Base-by-base conservation (phyloP, 2,888 invertebrate genomes). In the Leucoma salicis region DNA sequence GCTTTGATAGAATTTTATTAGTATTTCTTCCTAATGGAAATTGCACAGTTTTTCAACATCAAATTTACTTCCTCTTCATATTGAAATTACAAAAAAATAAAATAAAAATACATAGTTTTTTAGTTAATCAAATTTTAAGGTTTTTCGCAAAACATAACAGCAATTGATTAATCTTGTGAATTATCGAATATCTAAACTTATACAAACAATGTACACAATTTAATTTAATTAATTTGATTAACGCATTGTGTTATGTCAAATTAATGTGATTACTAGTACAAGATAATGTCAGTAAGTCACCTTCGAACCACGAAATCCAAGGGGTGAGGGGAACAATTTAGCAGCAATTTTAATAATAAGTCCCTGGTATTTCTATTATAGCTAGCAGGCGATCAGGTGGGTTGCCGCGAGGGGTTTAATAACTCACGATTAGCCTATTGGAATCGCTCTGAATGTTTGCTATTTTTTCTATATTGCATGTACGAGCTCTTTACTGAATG, bases 311-410 rank as follows among this genome's bases (percentile, higher is more conserved):
- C 80, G 74, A 85, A 84, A 78, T 76, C 74, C 74, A 74, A 83
- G 85, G 85, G 85, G 79, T 58, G 82, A 72, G 78, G 82, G 80
- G 85, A 86, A 72, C 86, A 86, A 87, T 88, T 85, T 86, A 86
- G 82, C 85, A 90, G 90, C 88, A 90, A 90, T 90, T 90, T 90
- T 90, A 90, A 90, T 90, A 90, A 90, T 90, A 90, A 90, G 88
- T 84, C 85, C 78, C 75, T 68, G 90, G 90, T 78, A 90, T 90
- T 90, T 87, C 89, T 89, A 89, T 90, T 89, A 90, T 86, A 82
- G 82, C 84, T 66, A 78, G 78, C 78, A 76, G 82, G 78, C 86
- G 81, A 88, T 89, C 89, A 88, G 89, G 87, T 88, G 84, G 85
- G 82, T 61, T 74, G 66, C 49, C 70, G 75, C 74, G 77, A 74